Evolutionary conservation across 1,140 invertebrate genomes (phyloP).

Genomic region (Drosophila suzukii): DNA sequence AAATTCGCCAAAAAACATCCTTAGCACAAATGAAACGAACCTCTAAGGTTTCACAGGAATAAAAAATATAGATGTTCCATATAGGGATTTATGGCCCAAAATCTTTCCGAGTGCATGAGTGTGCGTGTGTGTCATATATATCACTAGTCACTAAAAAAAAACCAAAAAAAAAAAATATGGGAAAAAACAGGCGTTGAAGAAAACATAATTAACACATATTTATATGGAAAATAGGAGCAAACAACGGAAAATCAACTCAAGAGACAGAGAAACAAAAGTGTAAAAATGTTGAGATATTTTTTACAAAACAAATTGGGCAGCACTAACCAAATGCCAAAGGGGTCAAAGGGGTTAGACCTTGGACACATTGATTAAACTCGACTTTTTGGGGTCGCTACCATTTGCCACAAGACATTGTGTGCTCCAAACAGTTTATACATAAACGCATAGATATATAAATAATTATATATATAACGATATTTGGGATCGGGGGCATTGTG

Average conservation of each 20-base stretch:
- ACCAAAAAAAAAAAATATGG: conserved; percentile 8
- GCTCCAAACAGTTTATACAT: conserved; percentile 38
- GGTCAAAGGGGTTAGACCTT: conserved; percentile 12
- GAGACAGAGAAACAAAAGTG: conserved; percentile 15
- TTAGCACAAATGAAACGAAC: conserved; percentile 27
- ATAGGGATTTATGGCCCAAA: conserved; percentile 4
- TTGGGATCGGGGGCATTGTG: conserved; percentile 15
- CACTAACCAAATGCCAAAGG: conserved; percentile 20
- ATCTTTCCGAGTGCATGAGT: conserved; percentile 4
- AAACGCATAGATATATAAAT: conserved; percentile 16
- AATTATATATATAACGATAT: conserved; percentile 24
- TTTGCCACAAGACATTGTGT: conserved; percentile 30
- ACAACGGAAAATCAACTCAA: conserved; percentile 16
- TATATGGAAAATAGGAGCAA: conserved; percentile 37
- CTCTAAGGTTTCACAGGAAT: conserved; percentile 47
- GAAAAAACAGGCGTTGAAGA: conserved; percentile 35
- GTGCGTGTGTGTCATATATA: conserved; percentile 43
- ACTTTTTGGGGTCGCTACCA: conserved; percentile 23
- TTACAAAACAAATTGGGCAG: conserved; percentile 32
- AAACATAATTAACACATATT: conserved; percentile 25
- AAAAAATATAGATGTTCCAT: conserved; percentile 17
- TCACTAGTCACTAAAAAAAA: conserved; percentile 59
- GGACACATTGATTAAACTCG: conserved; percentile 20
- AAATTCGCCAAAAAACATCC: neutral
- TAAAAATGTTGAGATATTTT: conserved; percentile 54